These are phyloP conservation scores for Triops cancriformis DNA, from an alignment of 1,140 invertebrate species.

Conservation along the genomic window DNA sequence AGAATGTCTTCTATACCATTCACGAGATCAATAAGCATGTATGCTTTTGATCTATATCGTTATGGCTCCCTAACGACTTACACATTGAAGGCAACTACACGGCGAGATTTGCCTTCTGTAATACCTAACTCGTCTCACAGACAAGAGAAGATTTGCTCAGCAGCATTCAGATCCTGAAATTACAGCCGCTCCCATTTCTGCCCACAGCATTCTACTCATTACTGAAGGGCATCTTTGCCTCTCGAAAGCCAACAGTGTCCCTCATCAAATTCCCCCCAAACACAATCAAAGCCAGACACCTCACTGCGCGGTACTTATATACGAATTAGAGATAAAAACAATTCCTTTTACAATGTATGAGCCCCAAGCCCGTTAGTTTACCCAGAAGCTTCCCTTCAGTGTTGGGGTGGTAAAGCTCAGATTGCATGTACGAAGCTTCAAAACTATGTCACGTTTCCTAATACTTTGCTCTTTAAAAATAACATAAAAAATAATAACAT, in stretches of 20 bases:
- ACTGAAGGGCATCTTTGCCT: not conserved
- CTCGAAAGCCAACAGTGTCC: not conserved
- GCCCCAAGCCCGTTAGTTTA: not conserved
- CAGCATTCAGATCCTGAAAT: not conserved
- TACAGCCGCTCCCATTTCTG: not conserved
- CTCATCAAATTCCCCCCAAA: not conserved
- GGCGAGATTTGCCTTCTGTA: not conserved
- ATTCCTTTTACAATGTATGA: not conserved
- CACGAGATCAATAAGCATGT: not conserved
- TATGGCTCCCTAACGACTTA: not conserved
- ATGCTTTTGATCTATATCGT: not conserved
- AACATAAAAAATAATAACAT: too few species aligned
- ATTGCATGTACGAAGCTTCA: too few species aligned
- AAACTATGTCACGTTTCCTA: too few species aligned
- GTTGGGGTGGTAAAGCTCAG: too few species aligned
- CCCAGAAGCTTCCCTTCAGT: too few species aligned
- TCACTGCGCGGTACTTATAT: not conserved
- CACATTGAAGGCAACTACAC: not conserved
- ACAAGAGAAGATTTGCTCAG: not conserved
- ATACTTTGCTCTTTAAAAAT: too few species aligned
- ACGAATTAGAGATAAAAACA: not conserved
- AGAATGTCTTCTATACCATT: too few species aligned
- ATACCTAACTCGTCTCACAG: too few species aligned
- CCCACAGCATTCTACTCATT: conserved; percentile 1
- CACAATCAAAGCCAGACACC: not conserved